Base-by-base conservation (phyloP, 2,888 invertebrate species). In the Acutogordius australiensis region DNA sequence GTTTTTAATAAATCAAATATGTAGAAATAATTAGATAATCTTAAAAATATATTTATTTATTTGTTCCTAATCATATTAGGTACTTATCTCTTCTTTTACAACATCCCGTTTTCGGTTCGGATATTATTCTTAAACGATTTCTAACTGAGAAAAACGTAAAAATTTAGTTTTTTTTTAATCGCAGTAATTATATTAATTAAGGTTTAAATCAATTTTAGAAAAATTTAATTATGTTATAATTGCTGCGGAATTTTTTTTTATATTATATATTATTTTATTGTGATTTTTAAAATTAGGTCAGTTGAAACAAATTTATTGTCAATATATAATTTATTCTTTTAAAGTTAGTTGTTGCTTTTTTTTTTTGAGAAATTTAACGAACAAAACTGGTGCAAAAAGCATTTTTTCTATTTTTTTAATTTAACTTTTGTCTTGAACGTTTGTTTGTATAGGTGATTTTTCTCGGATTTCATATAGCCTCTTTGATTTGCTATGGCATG, bases 71-170 rank as follows among this genome's bases (percentile, higher is more conserved):
- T 51, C 8, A n/a, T n/a, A 51, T n/a, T n/a, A n/a, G 51, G 4
- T 57, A 57, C 26, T 23, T 57, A 2, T 8, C 30, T 30, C 30
- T 30, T 13, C 30, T 57, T 2, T 29, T 57, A 2, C 28, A 28
- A 18, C 58, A 57, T 26, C 58, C 58, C 8, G 58, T 57, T 8
- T 57, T 57, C 23, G 28, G 29, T 27, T 30, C 29, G 30, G 58
- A 57, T 29, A 57, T 57, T 57, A 29, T 18, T 57, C 29, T 57
- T 8, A 30, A 57, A 30, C 4, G 58, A 27, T 57, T 57, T 29
- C 23, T 57, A 30, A 30, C 30, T 4, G 58, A 57, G 23, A 57
- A 57, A 57, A 51, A 51, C 23, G 51, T 51, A 51, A 8, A n/a
- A 37, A 37, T 18, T n/a, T n/a, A n/a, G n/a, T n/a, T n/a, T n/a